phyloP scores from a whole-genome alignment of 35 echinoderm and acorn worm species.

The Strongylocentrotus purpuratus region DNA sequence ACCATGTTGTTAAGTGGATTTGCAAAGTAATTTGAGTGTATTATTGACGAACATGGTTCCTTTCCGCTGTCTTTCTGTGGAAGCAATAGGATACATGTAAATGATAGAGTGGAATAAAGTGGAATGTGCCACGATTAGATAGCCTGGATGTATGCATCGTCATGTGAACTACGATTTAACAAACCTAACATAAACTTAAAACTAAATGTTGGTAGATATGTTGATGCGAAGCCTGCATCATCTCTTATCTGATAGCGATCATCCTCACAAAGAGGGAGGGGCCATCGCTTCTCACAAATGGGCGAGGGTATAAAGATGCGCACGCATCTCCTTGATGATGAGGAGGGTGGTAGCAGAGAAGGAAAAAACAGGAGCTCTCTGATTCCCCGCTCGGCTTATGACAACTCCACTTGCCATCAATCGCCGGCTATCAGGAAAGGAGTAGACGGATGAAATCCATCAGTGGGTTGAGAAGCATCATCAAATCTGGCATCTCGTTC shows the following conservation, averaged over 20 bases:
- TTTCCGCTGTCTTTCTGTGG: background rate
- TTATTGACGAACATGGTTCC: background rate
- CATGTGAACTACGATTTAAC: background rate
- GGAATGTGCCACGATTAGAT: background rate
- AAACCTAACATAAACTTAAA: background rate
- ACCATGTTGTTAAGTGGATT: background rate
- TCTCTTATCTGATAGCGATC: background rate
- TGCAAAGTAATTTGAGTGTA: background rate
- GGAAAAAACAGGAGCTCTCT: background rate
- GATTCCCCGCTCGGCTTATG: conserved; percentile 27
- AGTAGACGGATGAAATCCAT: conserved; percentile 5
- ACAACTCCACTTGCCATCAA: conserved; percentile 32
- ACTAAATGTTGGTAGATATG: background rate
- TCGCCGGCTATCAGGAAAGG: background rate
- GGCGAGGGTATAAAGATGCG: background rate
- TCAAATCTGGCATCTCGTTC: background rate
- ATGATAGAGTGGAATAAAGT: background rate
- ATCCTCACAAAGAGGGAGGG: background rate
- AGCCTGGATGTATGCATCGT: background rate
- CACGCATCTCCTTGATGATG: conserved; percentile 14
- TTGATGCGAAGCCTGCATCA: background rate
- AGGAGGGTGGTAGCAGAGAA: background rate
- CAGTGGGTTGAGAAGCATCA: conserved; percentile 1
- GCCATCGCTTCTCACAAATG: background rate
- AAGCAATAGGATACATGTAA: background rate